Conservation (phyloP, 2,113 vertebrate genomes). For the Sprattus sprattus region DNA sequence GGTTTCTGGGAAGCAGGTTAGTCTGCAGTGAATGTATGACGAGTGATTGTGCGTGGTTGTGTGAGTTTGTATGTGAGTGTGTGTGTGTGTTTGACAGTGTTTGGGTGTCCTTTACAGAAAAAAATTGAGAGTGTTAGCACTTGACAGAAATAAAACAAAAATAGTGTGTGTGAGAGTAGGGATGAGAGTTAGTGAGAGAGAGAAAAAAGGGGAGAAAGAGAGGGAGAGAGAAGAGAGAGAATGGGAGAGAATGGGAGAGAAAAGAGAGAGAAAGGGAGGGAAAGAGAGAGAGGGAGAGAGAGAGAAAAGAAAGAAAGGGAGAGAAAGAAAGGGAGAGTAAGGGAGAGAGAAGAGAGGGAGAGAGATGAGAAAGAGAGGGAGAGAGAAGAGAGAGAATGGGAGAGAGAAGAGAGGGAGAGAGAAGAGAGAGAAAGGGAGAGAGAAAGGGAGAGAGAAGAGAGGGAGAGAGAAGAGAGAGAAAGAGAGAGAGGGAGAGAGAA, state of each 20-base stretch:
- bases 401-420: no score
- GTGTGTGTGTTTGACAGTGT: slow-evolving; percentile 36
- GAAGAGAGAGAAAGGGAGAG: no score
- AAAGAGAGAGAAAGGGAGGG: background rate
- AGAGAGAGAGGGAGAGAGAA: no score
- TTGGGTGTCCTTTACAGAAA: slow-evolving; percentile 40
- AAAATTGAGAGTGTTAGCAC: background rate
- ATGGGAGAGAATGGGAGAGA: no score
- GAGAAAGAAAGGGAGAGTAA: no score
- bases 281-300: background rate
- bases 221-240: no score
- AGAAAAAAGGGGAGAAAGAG: no score
- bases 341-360: background rate
- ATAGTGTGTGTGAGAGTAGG: slow-evolving; percentile 5
- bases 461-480: no score
- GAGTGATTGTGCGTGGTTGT: background rate
- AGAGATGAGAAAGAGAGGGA: background rate
- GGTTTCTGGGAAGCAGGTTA: background rate
- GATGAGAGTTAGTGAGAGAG: background rate
- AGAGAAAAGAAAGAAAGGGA: no score
- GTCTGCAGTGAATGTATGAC: background rate
- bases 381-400: background rate
- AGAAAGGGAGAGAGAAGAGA: no score
- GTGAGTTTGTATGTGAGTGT: background rate
- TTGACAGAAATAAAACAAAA: background rate